Evolutionary conservation across 2,113 vertebrate genomes (phyloP).

Genomic region (Apteryx mantelli): DNA sequence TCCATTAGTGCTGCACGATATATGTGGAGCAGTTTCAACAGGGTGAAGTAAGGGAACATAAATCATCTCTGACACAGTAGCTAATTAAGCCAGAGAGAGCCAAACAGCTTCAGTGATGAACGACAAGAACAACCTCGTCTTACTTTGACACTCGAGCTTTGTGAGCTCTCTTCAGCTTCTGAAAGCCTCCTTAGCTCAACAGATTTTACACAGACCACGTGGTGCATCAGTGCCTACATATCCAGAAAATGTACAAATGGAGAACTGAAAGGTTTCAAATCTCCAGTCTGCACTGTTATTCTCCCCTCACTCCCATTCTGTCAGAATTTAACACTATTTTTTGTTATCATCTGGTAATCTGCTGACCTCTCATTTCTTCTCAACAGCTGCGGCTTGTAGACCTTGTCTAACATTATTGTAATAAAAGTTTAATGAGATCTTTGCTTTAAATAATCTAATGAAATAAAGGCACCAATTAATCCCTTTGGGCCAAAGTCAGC

Average conservation of each 20-base stretch:
- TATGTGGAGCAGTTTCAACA: neutral
- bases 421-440: conserved; percentile 62
- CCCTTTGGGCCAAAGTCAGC: conserved; percentile 60
- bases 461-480: conserved; percentile 66
- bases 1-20: neutral
- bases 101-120: neutral
- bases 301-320: neutral
- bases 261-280: conserved; percentile 2
- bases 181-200: neutral
- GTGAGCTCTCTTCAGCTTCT: neutral
- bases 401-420: conserved; percentile 43
- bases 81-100: neutral
- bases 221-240: neutral
- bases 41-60: neutral
- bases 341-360: conserved; percentile 57
- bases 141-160: neutral
- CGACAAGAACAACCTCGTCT: neutral
- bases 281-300: neutral
- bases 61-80: conserved; percentile 2
- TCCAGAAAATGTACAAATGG: neutral
- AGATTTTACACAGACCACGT: neutral
- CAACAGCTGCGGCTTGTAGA: conserved; percentile 52
- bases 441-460: conserved; percentile 67
- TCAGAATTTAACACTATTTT: neutral
- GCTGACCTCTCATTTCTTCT: conserved; percentile 50